Percentiles rank a stretch among this genome's conserved stretches.
These are phyloP conservation scores for Lordiphosa mommai DNA, from an alignment of 1,140 invertebrate genomes.

Conservation along the genomic window DNA sequence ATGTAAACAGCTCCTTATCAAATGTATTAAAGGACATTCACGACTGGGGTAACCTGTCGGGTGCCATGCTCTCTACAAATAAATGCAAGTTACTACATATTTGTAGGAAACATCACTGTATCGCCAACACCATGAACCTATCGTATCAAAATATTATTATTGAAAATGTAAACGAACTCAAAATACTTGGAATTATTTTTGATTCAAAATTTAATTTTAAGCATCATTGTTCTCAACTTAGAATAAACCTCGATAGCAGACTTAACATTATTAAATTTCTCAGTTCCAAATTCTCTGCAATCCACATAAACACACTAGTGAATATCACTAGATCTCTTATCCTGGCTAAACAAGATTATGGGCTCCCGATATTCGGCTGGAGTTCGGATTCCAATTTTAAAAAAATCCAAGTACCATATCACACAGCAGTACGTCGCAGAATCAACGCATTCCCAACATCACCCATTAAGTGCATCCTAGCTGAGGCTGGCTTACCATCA, in stretches of 20 bases:
- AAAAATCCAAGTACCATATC: neutral
- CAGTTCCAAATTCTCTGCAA: neutral
- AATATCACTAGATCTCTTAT: conserved; percentile 9
- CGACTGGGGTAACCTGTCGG: neutral
- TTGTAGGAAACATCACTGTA: conserved; percentile 7
- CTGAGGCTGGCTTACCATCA: neutral
- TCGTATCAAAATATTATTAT: neutral
- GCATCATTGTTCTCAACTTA: neutral
- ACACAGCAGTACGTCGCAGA: neutral
- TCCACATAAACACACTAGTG: conserved; percentile 8
- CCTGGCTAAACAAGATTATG: conserved; percentile 8
- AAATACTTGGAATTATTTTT: neutral
- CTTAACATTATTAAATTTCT: neutral
- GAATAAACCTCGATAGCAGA: neutral
- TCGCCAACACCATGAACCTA: neutral
- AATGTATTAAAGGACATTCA: neutral
- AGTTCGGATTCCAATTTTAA: conserved; percentile 1
- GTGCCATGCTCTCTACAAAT: conserved; percentile 1
- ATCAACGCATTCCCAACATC: conserved; percentile 5
- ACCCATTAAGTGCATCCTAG: neutral
- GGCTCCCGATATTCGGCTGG: conserved; percentile 7
- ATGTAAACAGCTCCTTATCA: neutral
- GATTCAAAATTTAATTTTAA: conserved; percentile 1
- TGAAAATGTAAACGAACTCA: neutral
- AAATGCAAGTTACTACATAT: conserved; percentile 12